Evolutionary conservation across 1,140 invertebrate genomes (phyloP), one percentile per base, ranked within the genome.

Genomic region (Capitella teleta): DNA sequence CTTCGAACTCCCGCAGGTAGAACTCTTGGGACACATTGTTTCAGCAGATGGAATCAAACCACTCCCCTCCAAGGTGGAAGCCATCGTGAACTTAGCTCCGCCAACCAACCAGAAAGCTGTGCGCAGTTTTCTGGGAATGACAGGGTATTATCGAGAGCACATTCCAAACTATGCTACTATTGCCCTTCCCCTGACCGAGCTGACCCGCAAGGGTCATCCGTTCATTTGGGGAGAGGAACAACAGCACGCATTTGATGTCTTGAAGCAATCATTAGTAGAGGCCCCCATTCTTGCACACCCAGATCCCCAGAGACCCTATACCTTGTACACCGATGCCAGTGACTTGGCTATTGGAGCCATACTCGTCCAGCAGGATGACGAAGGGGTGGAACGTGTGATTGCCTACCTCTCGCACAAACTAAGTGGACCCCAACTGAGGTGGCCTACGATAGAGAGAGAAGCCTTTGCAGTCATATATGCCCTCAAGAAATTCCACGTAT

Each of bases 1-100:
- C 32, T 76, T 76, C 53, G 65, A 56, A 16, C 5, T 43, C 14
- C n/a, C 18, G 16, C 3, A 43, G 25, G n/a, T 32, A 19, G 25
- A 24, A 19, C 74, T 70, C 52, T 55, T 75, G 25, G 74, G 74
- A 0, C 62, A 63, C 47, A 52, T 54, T 24, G 47, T 61, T 2
- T 47, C 43, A 4, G 32, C 25, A 32, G 30, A 55, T 6, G 55
- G 47, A 5, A 40, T 59, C n/a, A n/a, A n/a, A n/a, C n/a, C n/a
- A n/a, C n/a, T n/a, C n/a, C 21, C 36, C 16, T 18, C 25, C 14
- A 54, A 40, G 26, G 2, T 49, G 5, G 18, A 16, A 12, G 25
- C 38, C 21, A 44, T 49, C 21, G 23, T 23, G 14, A 23, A 43
- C 19, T 30, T 47, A 10, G 16, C 51, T 21, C 4, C 25, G 14